Base-by-base conservation (phyloP, 1,140 invertebrate species). In the Holcopasites calliopsidis region DNA sequence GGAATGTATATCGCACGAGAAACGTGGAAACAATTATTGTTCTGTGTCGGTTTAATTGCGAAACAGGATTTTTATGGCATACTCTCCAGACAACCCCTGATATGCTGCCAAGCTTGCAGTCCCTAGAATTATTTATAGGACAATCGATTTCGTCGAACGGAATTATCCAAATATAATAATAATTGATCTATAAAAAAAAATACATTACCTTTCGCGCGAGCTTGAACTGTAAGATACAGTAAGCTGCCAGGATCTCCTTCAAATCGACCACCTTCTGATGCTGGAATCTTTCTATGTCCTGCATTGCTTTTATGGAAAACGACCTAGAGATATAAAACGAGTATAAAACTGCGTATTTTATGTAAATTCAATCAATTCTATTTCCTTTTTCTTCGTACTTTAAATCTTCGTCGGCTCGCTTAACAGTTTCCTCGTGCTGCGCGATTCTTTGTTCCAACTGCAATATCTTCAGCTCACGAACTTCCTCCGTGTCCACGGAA, bases 221-320 rank as follows among this genome's bases (percentile, higher is more conserved):
- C 92, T 96, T 96, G 65, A 96, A 94, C 91, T 97, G 96, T 80
- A 96, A 90, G 62, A 95, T 93, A 65, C 96, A 95, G 89, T 96
- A 96, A 77, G 93, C 93, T 44, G 94, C 94, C 61, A 97, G 93
- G 16, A 95, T 95, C 88, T 97, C 96, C 86, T 94, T 94, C 8
- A 97, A 88, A 89, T 97, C 96, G 58, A 93, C 92, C 26, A 94
- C 93, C 91, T 96, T 97, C 88, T 96, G 96, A 61, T 93, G 93
- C 88, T 96, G 94, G 90, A 97, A 97, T 87, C 94, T 92, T 84
- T 96, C 95, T 80, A 96, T 95, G 86, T 97, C 96, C 76, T 93
- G 90, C 57, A 95, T 87, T 4, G 95, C 95, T 88, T 95, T 94
- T 40, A 93, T 93, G 11, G 94, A 94, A 91, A 96, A 96, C 28